Base-by-base conservation (phyloP, 2,797 vertebrate genomes). In the Falco novaeseelandiae region DNA sequence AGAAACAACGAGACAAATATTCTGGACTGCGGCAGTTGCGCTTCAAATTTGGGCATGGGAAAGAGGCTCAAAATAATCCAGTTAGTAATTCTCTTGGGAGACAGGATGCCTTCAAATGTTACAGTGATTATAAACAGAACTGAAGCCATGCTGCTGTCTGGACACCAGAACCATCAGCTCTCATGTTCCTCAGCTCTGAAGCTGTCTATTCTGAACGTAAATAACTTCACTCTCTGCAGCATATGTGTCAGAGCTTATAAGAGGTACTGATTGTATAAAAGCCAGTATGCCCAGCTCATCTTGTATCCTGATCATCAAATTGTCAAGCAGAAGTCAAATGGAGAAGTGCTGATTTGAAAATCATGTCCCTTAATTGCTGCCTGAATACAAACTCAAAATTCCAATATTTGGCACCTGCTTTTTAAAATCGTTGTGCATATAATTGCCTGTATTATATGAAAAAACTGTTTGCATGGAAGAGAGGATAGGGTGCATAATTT, bases 111-210 rank as follows among this genome's bases (percentile, higher is more conserved):
- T 93, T 93, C 86, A 95, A 85, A 92, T 2, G 25, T 55, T 83
- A 30, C 38, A 54, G 36, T 76, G 91, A 93, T 72, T 81, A 81
- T 62, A 76, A 95, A 77, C 62, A 79, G 80, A 90, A 94, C 82
- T 73, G 91, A 97, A 87, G 70, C 46, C 38, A 69, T 51, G 36
- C 26, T 0, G 1, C 72, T 94, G 66, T 58, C 89, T 58, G 79
- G 87, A 70, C 89, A 95, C 69, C 58, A 90, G 79, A 86, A 83
- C 79, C 70, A 96, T 90, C 93, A 95, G 54, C 69, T 94, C 79
- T 87, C n/a, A 91, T 91, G 71, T 54, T 95, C 55, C 79, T 93
- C 87, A 76, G 73, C 66, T 93, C 72, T 90, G 61, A 86, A 82
- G 83, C 72, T 59, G 38, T 83, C 89, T 94, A 26, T 70, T 94